Conservation (phyloP, 2,113 vertebrate species). For the Beaufortia kweichowensis region DNA sequence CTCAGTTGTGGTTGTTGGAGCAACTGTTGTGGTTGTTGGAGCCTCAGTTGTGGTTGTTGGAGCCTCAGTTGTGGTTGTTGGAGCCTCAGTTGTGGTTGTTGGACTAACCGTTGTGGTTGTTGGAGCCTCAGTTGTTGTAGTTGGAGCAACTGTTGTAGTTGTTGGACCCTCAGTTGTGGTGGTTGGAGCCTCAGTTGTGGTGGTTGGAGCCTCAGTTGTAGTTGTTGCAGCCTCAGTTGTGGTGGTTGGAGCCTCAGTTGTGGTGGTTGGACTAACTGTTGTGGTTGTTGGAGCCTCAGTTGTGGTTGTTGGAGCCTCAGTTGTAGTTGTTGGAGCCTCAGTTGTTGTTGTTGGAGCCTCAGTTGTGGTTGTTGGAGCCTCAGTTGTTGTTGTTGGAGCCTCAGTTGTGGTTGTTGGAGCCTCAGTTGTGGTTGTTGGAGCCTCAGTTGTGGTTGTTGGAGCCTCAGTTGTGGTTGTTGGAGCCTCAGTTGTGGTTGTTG, state of each 20-base stretch:
- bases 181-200: neutral
- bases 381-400: too few species aligned
- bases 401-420: too few species aligned
- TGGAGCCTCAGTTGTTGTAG: too few species aligned
- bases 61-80: neutral
- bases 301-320: neutral
- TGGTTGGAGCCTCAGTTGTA: neutral
- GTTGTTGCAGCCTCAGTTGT: too few species aligned
- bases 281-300: neutral
- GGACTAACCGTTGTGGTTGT: too few species aligned
- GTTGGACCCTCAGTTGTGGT: neutral
- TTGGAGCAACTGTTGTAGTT: neutral
- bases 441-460: neutral
- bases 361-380: too few species aligned
- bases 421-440: too few species aligned
- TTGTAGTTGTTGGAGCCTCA: too few species aligned
- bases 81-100: neutral
- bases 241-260: too few species aligned
- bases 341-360: too few species aligned
- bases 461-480: neutral
- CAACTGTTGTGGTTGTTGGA: too few species aligned
- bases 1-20: neutral
- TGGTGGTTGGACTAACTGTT: too few species aligned
- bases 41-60: neutral
- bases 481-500: neutral